Conservation (phyloP, 2,113 vertebrate genomes). For the Phylloscopus whistleri region DNA sequence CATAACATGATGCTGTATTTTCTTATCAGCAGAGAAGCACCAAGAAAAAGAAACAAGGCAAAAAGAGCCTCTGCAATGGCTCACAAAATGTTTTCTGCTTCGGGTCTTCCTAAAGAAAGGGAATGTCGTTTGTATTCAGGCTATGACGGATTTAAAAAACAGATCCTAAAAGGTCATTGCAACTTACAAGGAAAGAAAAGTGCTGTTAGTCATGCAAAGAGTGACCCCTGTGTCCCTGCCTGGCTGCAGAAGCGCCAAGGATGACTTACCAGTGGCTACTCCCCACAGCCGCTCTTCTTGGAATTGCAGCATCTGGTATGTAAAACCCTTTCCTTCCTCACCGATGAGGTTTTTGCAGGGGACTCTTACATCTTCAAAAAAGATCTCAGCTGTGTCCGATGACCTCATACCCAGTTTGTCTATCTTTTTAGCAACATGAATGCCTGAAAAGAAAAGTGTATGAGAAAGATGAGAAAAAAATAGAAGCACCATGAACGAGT, state of each 20-base stretch:
- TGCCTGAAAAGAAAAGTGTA: constrained; percentile 58
- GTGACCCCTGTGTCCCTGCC: background rate
- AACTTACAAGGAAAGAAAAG: background rate
- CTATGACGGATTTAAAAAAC: background rate
- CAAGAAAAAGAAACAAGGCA: background rate
- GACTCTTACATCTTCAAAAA: constrained; percentile 83
- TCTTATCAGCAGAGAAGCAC: background rate
- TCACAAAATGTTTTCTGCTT: background rate
- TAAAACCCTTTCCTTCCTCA: constrained; percentile 86
- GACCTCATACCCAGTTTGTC: constrained; percentile 86
- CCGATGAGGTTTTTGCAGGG: constrained; percentile 81
- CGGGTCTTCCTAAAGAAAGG: background rate
- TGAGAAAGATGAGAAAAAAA: background rate
- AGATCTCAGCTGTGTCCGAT: constrained; percentile 81
- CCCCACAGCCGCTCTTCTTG: constrained; percentile 83
- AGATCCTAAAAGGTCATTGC: background rate
- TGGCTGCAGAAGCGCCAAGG: rapidly evolving
- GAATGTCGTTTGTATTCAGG: background rate
- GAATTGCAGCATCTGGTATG: constrained; percentile 88
- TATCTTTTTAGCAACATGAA: constrained; percentile 82
- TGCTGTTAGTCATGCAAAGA: background rate
- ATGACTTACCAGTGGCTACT: constrained; percentile 77
- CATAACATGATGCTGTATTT: background rate
- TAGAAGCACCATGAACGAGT: background rate
- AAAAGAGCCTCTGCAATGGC: background rate